These are phyloP conservation scores for Spheniscus humboldti DNA, from an alignment of 2,797 vertebrate species.

Conservation along the genomic window DNA sequence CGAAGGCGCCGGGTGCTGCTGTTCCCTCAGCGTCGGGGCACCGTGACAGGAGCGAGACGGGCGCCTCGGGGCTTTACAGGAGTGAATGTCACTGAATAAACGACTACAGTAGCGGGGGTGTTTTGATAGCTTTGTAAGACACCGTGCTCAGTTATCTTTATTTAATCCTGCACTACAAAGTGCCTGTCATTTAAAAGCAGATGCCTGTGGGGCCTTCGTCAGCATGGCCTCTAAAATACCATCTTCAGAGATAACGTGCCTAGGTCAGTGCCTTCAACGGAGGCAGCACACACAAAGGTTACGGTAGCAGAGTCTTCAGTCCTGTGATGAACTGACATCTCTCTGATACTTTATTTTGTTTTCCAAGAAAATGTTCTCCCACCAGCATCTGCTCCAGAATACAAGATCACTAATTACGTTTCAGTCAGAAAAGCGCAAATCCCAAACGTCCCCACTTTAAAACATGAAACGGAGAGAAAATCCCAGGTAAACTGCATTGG, in stretches of 20 bases:
- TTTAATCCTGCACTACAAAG: accelerated
- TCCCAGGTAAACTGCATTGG: accelerated
- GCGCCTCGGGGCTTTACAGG: background rate
- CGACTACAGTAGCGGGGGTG: accelerated
- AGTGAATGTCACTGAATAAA: too few species aligned
- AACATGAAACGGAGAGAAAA: too few species aligned
- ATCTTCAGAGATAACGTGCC: background rate
- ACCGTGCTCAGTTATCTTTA: accelerated
- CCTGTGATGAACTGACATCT: accelerated
- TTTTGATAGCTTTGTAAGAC: accelerated
- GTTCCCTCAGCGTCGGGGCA: background rate
- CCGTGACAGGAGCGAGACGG: background rate
- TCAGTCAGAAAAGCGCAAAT: background rate
- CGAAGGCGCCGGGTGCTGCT: background rate
- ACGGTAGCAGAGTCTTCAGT: background rate
- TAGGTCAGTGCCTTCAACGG: too few species aligned
- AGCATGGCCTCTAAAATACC: background rate
- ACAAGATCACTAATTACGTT: accelerated
- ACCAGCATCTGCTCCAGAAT: accelerated
- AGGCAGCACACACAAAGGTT: too few species aligned
- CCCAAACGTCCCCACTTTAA: accelerated
- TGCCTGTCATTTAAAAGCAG: too few species aligned
- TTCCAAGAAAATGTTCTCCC: accelerated
- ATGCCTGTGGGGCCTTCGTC: accelerated
- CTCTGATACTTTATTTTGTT: too few species aligned